Evolutionary conservation across 1,140 invertebrate genomes (phyloP), one percentile per base, ranked within the genome.

Genomic region (Habropoda laboriosa): DNA sequence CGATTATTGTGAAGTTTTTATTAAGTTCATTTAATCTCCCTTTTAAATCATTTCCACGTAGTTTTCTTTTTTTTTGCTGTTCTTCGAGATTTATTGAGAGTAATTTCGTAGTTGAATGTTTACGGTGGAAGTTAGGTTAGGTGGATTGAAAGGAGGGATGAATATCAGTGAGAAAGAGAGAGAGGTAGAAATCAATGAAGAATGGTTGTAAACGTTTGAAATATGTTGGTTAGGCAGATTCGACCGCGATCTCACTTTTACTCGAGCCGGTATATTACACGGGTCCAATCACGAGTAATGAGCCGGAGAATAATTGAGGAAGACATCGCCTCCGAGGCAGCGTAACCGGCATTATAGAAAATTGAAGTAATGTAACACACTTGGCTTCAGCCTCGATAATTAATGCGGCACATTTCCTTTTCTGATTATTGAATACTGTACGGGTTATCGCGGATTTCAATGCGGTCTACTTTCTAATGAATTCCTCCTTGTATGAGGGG

Each of bases 361-460:
- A 79, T 73, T 73, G 76, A 55, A 53, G 68, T 55, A 86, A 86
- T 83, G 76, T 42, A 78, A 79, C 55, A 38, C 55, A 24, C 47
- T 57, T 77, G n/a, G 68, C 45, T 57, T 71, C 74, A 57, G 57
- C 77, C 47, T 35, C 68, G 57, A 73, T 79, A 73, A 63, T 72
- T 73, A 79, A 72, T 73, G 58, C 58, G 24, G 35, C 58, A 47
- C 38, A 38, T 72, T 78, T 70, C 75, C 66, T 78, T 42, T 60
- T 40, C 64, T 47, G 42, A 58, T 77, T 12, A 70, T 58, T 27
- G 51, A 57, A 38, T 27, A 32, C 35, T 6, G 24, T 30, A 32
- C 38, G 53, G 30, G 16, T n/a, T 38, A 63, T 61, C n/a, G 30
- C 0, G 5, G 27, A 57, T 57, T 57, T 30, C 18, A 5, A 5